Conservation (phyloP, 2,888 invertebrate species). For the Ectropis crepuscularia region DNA sequence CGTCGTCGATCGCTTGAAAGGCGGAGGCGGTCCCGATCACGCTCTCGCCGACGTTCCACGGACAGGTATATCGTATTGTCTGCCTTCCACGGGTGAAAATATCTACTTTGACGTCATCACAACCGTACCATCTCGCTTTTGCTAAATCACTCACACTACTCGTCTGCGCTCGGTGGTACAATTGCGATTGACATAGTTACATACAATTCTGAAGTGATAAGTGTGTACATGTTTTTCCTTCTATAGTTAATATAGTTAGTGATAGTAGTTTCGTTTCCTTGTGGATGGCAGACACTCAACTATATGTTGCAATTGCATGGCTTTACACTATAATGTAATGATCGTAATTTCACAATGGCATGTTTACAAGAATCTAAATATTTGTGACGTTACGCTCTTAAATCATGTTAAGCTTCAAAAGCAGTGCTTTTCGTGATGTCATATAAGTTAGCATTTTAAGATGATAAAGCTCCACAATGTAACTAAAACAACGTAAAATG, state of each 20-base stretch:
- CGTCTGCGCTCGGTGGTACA: not conserved
- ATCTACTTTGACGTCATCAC: not conserved
- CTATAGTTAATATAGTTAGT: too few species aligned
- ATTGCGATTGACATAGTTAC: not conserved
- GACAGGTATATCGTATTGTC: constrained; percentile 68
- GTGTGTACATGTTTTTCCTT: too few species aligned
- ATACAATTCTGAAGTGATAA: too few species aligned
- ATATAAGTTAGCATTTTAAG: not conserved
- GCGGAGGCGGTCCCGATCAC: constrained; percentile 77
- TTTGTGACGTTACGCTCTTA: not conserved
- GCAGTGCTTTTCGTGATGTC: not conserved
- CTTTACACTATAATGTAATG: constrained; percentile 27
- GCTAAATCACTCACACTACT: not conserved
- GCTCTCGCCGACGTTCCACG: constrained; percentile 78
- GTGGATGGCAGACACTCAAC: constrained; percentile 18
- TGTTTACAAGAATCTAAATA: not conserved
- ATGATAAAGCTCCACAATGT: not conserved
- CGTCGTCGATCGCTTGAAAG: constrained; percentile 81
- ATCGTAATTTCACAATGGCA: not conserved
- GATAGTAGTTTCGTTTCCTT: not conserved
- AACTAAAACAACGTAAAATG: not conserved
- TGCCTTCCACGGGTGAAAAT: constrained; percentile 1
- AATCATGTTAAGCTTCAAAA: not conserved
- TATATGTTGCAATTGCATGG: constrained; percentile 44
- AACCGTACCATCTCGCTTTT: not conserved